Conservation (phyloP, 2,113 vertebrate species). For the Alectura lathami region DNA sequence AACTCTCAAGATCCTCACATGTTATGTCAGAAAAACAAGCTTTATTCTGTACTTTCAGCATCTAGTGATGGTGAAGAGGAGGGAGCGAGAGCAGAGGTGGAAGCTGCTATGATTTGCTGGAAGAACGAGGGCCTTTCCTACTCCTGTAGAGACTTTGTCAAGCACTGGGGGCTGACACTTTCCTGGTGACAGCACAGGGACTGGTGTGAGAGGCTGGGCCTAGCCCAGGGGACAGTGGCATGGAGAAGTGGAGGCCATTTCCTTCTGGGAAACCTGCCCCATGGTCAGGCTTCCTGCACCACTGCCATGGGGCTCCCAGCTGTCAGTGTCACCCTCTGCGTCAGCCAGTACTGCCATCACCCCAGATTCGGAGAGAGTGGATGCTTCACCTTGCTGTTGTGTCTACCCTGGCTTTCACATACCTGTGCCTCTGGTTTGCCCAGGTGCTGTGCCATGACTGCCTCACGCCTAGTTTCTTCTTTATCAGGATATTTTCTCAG, state of each 20-base stretch:
- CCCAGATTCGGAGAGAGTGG: neutral
- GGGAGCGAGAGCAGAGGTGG: neutral
- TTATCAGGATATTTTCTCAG: neutral
- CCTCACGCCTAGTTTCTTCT: neutral
- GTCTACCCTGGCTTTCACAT: neutral
- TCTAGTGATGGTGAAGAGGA: neutral
- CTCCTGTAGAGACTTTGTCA: conserved; percentile 73
- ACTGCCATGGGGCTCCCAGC: neutral
- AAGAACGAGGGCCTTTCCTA: neutral
- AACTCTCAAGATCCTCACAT: conserved; percentile 24
- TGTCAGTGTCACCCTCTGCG: neutral
- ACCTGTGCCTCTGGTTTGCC: accelerated
- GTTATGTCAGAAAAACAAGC: conserved; percentile 26
- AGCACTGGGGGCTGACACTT: conserved; percentile 68
- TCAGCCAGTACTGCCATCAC: neutral
- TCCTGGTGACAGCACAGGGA: conserved; percentile 66
- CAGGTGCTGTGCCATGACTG: accelerated
- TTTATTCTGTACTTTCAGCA: neutral
- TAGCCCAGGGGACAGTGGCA: neutral
- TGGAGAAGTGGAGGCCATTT: neutral
- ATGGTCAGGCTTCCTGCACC: neutral
- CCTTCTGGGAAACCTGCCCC: neutral
- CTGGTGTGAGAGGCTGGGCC: conserved; percentile 65
- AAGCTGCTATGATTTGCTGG: neutral
- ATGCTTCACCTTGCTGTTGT: accelerated